phyloP scores from a whole-genome alignment of 2,113 vertebrate species.

The Benitochromis conjunctus region DNA sequence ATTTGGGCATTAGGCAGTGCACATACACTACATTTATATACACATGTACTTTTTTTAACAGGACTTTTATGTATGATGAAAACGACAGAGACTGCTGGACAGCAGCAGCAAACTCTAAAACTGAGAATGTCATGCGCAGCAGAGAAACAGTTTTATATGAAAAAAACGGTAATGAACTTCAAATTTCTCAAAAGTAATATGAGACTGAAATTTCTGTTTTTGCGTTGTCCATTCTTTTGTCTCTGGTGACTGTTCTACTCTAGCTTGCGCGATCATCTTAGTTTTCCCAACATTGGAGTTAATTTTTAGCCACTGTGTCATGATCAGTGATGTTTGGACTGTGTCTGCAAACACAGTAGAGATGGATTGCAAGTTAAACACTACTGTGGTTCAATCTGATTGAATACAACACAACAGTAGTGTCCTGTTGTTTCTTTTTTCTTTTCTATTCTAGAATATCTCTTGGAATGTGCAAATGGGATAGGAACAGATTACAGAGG shows the following conservation, averaged over 20 bases:
- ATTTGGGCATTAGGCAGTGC: neutral
- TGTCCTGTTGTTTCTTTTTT: neutral
- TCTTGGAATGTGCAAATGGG: conserved; percentile 72
- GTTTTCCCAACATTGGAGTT: neutral
- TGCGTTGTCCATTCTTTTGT: no score
- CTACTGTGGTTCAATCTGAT: neutral
- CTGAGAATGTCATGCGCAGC: conserved; percentile 50
- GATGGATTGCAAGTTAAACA: neutral
- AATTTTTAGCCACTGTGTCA: neutral
- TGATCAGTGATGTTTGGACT: conserved; percentile 7
- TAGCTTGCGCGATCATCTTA: neutral
- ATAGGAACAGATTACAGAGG: conserved; percentile 69
- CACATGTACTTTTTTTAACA: neutral
- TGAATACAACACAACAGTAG: neutral
- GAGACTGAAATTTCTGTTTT: neutral
- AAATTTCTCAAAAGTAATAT: neutral
- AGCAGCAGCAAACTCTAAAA: conserved; percentile 65
- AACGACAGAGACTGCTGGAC: conserved; percentile 75
- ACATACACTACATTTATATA: neutral
- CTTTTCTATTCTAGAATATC: conserved; percentile 56
- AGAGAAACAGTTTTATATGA: conserved; percentile 62
- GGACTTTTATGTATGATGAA: conserved; percentile 70
- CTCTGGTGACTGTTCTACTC: neutral
- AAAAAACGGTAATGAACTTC: conserved; percentile 54
- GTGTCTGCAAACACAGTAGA: conserved; percentile 20